phyloP scores from a whole-genome alignment of 2,113 vertebrate genomes.

The Alaudala cheleensis region DNA sequence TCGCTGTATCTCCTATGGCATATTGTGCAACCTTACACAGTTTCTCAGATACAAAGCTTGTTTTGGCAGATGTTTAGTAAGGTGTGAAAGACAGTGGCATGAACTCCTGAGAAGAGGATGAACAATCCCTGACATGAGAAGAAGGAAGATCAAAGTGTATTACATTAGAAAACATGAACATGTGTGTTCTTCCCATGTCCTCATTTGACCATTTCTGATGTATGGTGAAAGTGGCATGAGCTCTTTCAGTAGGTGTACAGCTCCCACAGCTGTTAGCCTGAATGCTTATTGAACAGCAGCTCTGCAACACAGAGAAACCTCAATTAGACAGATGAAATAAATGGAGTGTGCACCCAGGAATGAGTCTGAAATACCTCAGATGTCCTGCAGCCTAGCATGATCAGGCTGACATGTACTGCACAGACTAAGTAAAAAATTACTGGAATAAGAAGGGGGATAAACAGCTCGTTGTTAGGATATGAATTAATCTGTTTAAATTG shows the following conservation, averaged over 20 bases:
- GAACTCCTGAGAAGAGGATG: background rate
- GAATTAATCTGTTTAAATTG: background rate
- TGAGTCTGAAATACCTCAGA: background rate
- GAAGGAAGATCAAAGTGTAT: background rate
- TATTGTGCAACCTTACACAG: background rate
- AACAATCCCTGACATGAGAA: background rate
- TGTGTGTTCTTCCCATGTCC: background rate
- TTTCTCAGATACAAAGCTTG: background rate
- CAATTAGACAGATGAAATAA: background rate
- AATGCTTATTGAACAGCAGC: background rate
- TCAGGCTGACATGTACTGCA: background rate
- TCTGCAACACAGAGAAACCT: background rate
- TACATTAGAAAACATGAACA: background rate
- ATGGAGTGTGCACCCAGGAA: background rate
- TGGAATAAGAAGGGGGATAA: background rate
- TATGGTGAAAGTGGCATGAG: background rate
- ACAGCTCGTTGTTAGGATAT: background rate
- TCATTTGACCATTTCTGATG: background rate
- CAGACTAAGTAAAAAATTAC: background rate
- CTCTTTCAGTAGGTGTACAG: background rate
- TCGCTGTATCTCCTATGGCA: fast-evolving
- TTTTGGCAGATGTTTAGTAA: background rate
- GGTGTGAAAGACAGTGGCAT: background rate
- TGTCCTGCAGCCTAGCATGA: background rate
- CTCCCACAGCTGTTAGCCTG: background rate